Evolutionary conservation across 1,140 invertebrate species (phyloP).

Genomic region (Drosophila repleta): DNA sequence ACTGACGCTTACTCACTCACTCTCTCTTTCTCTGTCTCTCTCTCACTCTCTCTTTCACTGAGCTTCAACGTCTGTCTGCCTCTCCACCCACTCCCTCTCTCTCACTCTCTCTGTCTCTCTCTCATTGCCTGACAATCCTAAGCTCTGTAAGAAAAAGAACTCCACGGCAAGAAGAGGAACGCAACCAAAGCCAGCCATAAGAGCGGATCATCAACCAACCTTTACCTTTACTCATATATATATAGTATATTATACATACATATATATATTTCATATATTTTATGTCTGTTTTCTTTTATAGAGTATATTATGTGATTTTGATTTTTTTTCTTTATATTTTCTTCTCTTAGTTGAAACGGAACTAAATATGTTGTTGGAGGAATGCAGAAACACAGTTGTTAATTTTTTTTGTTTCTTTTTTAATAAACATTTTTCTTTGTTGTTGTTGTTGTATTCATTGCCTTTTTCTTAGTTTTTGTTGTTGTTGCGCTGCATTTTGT

Average conservation of each 20-base stretch:
- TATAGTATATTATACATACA: neutral
- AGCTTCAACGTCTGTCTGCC: neutral
- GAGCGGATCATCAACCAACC: slow-evolving; percentile 34
- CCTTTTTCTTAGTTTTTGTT: neutral
- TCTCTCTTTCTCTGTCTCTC: neutral
- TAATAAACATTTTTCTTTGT: slow-evolving; percentile 71
- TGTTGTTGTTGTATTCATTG: slow-evolving; percentile 5
- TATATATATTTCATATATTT: neutral
- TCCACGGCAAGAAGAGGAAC: neutral
- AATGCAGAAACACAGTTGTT: slow-evolving; percentile 60
- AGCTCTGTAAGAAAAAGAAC: slow-evolving; percentile 26
- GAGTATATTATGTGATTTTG: neutral
- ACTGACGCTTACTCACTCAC: neutral
- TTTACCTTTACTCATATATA: slow-evolving; percentile 8
- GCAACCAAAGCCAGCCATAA: slow-evolving; percentile 17
- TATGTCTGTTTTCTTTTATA: neutral
- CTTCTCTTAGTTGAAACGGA: neutral
- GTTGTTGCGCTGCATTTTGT: slow-evolving; percentile 38
- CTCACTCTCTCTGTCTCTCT: neutral
- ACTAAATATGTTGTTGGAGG: neutral
- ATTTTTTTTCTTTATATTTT: slow-evolving; percentile 10
- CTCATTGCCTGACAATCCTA: neutral
- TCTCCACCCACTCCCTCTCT: neutral
- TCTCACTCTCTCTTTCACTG: neutral
- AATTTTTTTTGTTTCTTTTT: slow-evolving; percentile 56